Conservation (phyloP, 2,888 invertebrate genomes). For the Drosophila merina region DNA sequence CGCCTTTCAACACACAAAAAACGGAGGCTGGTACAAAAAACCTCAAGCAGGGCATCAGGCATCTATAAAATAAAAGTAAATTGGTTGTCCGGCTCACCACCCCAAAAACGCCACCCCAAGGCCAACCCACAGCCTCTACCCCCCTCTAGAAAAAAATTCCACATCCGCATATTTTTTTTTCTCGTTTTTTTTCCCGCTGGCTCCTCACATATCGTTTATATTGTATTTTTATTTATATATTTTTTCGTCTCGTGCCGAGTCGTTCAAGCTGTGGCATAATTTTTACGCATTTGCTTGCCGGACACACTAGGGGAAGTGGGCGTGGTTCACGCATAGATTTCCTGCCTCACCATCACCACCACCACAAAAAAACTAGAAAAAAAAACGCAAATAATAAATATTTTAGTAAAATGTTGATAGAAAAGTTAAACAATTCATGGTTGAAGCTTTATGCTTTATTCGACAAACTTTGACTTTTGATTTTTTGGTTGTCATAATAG, state of each 20-base stretch:
- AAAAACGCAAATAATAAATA: slow-evolving; percentile 17
- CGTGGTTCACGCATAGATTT: slow-evolving; percentile 38
- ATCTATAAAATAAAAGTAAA: slow-evolving; percentile 54
- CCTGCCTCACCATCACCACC: slow-evolving; percentile 14
- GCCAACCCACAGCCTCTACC: neutral
- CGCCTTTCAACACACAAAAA: slow-evolving; percentile 41
- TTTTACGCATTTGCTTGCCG: slow-evolving; percentile 51
- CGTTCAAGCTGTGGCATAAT: slow-evolving; percentile 62
- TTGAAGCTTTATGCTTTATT: slow-evolving; percentile 48
- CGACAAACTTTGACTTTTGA: slow-evolving; percentile 58
- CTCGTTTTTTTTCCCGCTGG: slow-evolving; percentile 3
- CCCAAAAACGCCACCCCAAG: neutral
- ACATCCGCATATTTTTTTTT: slow-evolving; percentile 20
- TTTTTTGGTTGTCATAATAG: slow-evolving; percentile 53
- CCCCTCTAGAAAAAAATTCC: neutral
- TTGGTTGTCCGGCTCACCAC: slow-evolving; percentile 45
- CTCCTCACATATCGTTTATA: slow-evolving; percentile 8
- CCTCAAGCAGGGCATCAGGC: slow-evolving; percentile 35
- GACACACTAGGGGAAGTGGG: slow-evolving; percentile 12
- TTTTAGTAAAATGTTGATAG: slow-evolving; percentile 23
- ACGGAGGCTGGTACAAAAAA: slow-evolving; percentile 18
- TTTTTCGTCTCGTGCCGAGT: slow-evolving; percentile 28
- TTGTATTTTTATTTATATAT: slow-evolving; percentile 26
- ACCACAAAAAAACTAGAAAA: neutral
- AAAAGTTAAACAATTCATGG: slow-evolving; percentile 58